These are phyloP conservation scores for Thecocarcelia acutangulata DNA, from an alignment of 2,888 invertebrate genomes.

Conservation along the genomic window DNA sequence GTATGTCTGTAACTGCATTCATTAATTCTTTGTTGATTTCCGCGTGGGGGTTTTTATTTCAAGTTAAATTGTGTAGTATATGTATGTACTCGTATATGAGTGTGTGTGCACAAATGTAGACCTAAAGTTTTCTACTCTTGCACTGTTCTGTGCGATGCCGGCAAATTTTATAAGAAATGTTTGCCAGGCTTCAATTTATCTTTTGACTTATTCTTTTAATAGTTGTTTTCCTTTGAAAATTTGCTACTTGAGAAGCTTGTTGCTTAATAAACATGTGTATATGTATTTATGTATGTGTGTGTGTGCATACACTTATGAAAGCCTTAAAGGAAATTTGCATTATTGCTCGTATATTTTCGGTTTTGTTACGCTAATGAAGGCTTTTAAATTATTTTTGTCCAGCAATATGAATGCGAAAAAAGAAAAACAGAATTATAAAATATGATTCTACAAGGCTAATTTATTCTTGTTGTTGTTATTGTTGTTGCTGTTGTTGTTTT, in stretches of 20 bases:
- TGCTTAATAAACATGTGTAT: background rate
- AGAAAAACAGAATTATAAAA: background rate
- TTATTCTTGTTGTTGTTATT: conserved; percentile 36
- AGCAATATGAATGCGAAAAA: conserved; percentile 4
- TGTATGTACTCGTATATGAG: background rate
- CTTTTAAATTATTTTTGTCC: conserved; percentile 51
- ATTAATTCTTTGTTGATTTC: conserved; percentile 62
- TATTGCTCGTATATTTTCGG: conserved; percentile 45
- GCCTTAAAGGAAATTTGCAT: conserved; percentile 65
- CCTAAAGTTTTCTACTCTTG: background rate
- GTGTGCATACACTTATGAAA: background rate
- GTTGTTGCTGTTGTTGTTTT: no score
- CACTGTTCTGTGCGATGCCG: background rate
- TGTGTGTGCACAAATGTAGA: no score
- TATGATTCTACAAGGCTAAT: conserved; percentile 37
- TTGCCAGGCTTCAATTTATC: conserved; percentile 55
- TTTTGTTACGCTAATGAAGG: conserved; percentile 63
- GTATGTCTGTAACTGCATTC: conserved; percentile 46
- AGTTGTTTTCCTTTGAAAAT: conserved; percentile 26
- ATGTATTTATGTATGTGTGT: background rate
- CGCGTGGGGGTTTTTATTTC: conserved; percentile 66
- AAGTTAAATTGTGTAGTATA: conserved; percentile 31
- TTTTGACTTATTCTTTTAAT: conserved; percentile 46
- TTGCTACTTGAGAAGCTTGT: conserved; percentile 56
- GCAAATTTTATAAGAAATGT: background rate